phyloP scores from a whole-genome alignment of 2,797 vertebrate species.

The Chlorospingus flavigularis region DNA sequence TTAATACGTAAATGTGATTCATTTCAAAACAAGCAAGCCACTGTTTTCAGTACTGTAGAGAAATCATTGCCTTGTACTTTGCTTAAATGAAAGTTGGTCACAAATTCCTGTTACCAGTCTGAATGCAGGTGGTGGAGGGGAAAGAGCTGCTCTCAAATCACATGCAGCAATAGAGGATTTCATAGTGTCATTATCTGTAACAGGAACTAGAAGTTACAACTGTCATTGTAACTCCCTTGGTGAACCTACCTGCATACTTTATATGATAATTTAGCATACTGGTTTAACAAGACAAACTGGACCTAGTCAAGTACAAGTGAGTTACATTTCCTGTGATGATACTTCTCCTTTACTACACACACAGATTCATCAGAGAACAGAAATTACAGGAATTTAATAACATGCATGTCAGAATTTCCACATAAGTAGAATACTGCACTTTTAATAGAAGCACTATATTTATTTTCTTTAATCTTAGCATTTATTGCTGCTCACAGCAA shows the following conservation, averaged over 20 bases:
- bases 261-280: background rate
- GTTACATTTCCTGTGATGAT: background rate
- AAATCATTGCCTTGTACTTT: background rate
- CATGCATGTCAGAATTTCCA: background rate
- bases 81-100: background rate
- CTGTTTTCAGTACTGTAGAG: background rate
- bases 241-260: background rate
- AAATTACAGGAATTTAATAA: background rate
- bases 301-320: background rate
- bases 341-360: background rate
- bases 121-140: background rate
- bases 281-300: constrained; percentile 20
- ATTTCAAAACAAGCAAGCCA: background rate
- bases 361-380: background rate
- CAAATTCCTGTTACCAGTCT: background rate
- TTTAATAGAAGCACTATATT: background rate
- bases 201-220: background rate
- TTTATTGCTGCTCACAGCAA: background rate
- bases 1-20: background rate
- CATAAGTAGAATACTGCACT: background rate
- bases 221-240: background rate
- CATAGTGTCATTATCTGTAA: background rate
- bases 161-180: background rate
- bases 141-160: background rate
- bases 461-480: background rate